Evolutionary conservation across 2,113 vertebrate genomes (phyloP), one percentile per base, ranked within the genome.

Genomic region (Rhinichthys klamathensis): DNA sequence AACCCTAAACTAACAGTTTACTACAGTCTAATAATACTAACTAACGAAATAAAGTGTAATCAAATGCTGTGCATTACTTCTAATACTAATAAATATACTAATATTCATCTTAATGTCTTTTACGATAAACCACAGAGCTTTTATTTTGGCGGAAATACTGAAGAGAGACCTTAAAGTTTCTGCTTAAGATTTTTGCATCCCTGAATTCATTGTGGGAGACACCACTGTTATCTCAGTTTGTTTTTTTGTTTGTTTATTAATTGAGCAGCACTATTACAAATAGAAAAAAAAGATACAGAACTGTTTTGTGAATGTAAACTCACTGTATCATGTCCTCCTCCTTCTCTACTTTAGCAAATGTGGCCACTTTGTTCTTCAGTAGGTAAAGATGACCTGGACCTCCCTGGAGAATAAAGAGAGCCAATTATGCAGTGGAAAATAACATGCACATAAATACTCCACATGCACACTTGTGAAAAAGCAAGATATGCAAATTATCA

Each of bases 321-420:
- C 94, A 99, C 98, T 97, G 95, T 92, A 96, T 97, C 95, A 99
- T 95, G 93, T 98, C 97, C 79, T 99, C 98, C 82, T 99, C 98
- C 89, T 99, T 99, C 92, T 97, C 98, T 93, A 99, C 97, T 93
- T 99, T 99, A 82, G 98, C 98, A 0, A 99, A 99, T 3, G 98
- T 99, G 84, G 97, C 97, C 0, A 99, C 98, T 92, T 99, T 99
- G 90, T 99, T 99, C 94, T 98, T 99, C 89, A 99, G 92, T 88
- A 99, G 91, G 88, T 99, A 99, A 18, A 99, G 93, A 91, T 99
- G 97, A 23, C 98, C 98, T 0, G 98, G 98, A 58, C 98, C 98
- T 13, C 98, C 98, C 98, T 99, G 93, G 11, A 86, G 83, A 87
- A 82, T 9, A 51, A 9, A 85, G 27, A 49, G 12, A 77, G 72